Conservation (phyloP, 2,113 vertebrate genomes). For the Ageneiosus marmoratus region DNA sequence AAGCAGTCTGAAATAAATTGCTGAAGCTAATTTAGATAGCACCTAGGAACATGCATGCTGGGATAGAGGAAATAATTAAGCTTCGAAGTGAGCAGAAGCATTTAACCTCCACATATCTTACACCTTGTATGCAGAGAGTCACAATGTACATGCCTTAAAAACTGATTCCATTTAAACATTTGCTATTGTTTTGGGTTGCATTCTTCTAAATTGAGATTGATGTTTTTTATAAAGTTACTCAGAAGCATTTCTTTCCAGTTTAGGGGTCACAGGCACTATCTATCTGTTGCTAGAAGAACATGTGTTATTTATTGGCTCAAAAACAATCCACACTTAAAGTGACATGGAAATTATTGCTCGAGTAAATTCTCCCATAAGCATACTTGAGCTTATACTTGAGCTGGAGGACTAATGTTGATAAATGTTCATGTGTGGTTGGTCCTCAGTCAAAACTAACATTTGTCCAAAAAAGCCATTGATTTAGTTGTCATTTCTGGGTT, state of each 20-base stretch:
- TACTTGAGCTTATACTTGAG: conserved; percentile 24
- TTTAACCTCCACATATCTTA: conserved; percentile 50
- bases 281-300: neutral
- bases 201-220: neutral
- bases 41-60: conserved; percentile 71
- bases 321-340: conserved; percentile 15
- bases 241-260: neutral
- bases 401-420: conserved; percentile 17
- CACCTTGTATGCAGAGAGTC: conserved; percentile 42
- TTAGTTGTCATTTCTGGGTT: conserved; percentile 56
- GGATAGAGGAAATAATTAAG: conserved; percentile 75
- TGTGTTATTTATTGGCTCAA: neutral
- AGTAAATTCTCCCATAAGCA: conserved; percentile 13
- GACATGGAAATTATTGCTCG: conserved; percentile 19
- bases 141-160: conserved; percentile 52
- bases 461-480: conserved; percentile 61
- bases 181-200: neutral
- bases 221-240: neutral
- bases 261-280: neutral
- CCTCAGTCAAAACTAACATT: conserved; percentile 41
- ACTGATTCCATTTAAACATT: neutral
- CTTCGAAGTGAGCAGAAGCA: conserved; percentile 69
- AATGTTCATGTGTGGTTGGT: conserved; percentile 35
- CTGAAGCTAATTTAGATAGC: neutral
- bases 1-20: neutral